phyloP scores from a whole-genome alignment of 2,113 vertebrate genomes.

The Hemicordylus capensis region DNA sequence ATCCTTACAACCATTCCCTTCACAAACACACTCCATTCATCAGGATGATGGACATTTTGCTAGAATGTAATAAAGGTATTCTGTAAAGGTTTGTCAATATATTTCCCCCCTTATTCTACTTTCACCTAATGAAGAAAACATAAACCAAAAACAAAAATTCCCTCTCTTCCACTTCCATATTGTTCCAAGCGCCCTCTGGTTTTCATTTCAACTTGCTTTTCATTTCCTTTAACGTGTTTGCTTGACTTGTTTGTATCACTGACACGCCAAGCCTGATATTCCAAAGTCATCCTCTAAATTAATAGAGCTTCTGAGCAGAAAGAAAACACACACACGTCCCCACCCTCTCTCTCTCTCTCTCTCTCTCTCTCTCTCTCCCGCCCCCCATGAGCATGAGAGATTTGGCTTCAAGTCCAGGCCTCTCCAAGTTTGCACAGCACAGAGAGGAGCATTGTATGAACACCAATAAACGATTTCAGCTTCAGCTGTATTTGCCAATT shows the following conservation, averaged over 20 bases:
- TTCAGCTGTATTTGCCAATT: background rate
- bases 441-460: background rate
- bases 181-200: background rate
- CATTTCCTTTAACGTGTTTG: background rate
- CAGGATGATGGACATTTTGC: background rate
- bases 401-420: background rate
- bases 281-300: slow-evolving; percentile 3
- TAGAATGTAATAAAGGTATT: background rate
- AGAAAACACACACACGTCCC: background rate
- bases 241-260: background rate
- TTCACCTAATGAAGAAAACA: background rate
- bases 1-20: too few relatives aligned
- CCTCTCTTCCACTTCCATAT: background rate
- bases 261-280: background rate
- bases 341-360: background rate
- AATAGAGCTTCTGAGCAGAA: background rate
- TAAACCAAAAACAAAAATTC: background rate
- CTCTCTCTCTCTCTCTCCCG: background rate
- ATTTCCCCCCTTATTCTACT: background rate
- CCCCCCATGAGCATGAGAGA: background rate
- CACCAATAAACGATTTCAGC: background rate
- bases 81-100: background rate
- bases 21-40: background rate
- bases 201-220: background rate
- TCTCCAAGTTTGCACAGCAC: background rate